Percentiles rank a stretch among this genome's conserved stretches.
These are phyloP conservation scores for Eulemur coronatus DNA, from an alignment of 2,797 vertebrate genomes.

Conservation along the genomic window DNA sequence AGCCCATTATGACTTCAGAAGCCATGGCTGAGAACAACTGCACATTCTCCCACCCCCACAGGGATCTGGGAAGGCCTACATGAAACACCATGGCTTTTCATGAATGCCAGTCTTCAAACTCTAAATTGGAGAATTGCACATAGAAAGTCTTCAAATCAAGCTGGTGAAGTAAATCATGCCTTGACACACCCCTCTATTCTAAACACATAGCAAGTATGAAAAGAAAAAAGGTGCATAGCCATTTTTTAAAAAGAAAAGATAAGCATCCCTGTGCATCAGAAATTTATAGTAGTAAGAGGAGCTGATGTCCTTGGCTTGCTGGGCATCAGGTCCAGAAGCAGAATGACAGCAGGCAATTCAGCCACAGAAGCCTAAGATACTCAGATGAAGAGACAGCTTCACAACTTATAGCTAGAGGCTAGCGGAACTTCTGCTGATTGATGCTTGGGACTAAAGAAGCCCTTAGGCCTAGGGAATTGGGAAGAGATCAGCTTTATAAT, in stretches of 20 bases:
- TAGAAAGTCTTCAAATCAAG: background rate
- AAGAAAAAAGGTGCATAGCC: background rate
- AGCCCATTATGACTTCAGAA: constrained; percentile 35
- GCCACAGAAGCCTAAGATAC: background rate
- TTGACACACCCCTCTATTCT: background rate
- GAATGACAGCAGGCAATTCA: background rate
- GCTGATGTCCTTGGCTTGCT: background rate
- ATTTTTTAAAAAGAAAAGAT: background rate
- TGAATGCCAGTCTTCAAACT: background rate
- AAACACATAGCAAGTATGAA: background rate
- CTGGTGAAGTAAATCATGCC: background rate
- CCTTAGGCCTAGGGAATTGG: background rate
- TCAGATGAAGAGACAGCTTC: background rate
- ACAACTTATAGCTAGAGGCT: background rate
- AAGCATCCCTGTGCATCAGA: background rate
- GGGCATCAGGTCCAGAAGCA: background rate
- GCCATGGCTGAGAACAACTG: background rate
- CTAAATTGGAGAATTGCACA: background rate
- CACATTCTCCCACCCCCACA: background rate
- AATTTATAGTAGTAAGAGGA: background rate
- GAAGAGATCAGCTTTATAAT: background rate
- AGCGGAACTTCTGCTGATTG: background rate
- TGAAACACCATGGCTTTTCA: background rate
- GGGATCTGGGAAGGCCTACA: background rate
- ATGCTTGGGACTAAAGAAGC: background rate